phyloP scores from a whole-genome alignment of 2,797 vertebrate species.

The Gallinago nigripennis region DNA sequence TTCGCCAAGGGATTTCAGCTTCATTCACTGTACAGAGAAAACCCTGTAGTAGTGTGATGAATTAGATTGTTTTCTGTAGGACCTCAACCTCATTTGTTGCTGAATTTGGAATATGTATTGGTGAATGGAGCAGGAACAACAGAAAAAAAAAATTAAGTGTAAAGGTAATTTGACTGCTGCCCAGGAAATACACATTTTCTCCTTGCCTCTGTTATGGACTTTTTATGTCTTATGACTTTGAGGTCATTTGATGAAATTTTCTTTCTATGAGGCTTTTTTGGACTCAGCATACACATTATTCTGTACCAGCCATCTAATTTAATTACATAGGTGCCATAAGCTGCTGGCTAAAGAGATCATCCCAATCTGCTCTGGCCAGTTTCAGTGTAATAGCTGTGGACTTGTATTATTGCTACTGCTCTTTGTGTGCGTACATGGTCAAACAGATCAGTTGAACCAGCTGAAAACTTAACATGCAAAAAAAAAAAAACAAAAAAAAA shows the following conservation, averaged over 20 bases:
- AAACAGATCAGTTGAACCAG: not conserved
- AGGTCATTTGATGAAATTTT: not conserved
- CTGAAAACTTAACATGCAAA: not conserved
- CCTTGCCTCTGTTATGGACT: not conserved
- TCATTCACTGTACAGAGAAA: not conserved
- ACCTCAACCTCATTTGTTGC: not conserved
- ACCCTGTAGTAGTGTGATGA: not conserved
- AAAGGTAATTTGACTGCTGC: not conserved
- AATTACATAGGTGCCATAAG: not conserved
- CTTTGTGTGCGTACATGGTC: not conserved
- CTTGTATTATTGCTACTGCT: not conserved
- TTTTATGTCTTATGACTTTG: not conserved
- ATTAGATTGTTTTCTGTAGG: not conserved
- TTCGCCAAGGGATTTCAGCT: not conserved
- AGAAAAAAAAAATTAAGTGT: not conserved
- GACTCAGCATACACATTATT: not conserved
- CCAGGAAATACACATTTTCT: not conserved
- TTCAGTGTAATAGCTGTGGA: not conserved
- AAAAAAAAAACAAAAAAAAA: not conserved
- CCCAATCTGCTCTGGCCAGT: not conserved
- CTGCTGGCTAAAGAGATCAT: not conserved
- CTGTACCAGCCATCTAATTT: not conserved
- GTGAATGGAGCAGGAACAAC: not conserved
- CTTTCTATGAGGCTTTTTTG: not conserved
- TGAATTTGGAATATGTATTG: not conserved